Percentiles rank a stretch among this genome's conserved stretches.
Evolutionary conservation across 1,140 invertebrate species (phyloP).

Genomic region (Lepidurus arcticus): DNA sequence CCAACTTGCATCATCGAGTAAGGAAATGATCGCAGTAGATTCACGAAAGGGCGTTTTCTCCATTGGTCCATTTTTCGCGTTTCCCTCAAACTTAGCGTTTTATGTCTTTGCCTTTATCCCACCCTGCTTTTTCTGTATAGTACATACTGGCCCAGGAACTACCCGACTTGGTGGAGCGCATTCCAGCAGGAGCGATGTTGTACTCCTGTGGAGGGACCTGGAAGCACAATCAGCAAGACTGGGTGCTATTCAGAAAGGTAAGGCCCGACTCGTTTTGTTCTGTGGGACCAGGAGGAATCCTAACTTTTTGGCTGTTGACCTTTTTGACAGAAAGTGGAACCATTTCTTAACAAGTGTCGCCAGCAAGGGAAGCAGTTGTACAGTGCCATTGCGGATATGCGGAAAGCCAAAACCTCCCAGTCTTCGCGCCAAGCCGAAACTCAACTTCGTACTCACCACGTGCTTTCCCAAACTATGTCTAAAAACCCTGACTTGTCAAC

Average conservation of each 20-base stretch:
- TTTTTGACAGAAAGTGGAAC: conserved; percentile 30
- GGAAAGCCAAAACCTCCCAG: conserved; percentile 25
- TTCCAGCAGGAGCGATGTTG: conserved; percentile 25
- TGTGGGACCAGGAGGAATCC: neutral
- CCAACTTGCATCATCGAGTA: conserved; percentile 12
- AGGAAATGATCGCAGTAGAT: neutral
- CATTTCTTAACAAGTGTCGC: conserved; percentile 31
- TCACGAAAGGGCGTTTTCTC: neutral
- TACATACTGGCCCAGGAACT: neutral
- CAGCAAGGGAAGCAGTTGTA: conserved; percentile 28
- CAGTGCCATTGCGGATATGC: conserved; percentile 28
- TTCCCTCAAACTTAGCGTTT: neutral
- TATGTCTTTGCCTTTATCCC: neutral
- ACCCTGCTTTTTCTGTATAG: neutral
- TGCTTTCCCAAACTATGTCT: neutral
- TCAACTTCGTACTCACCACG: conserved; percentile 16
- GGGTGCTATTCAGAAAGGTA: conserved; percentile 34
- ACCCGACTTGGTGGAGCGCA: conserved; percentile 25
- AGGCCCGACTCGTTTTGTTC: neutral
- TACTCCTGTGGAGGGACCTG: conserved; percentile 29
- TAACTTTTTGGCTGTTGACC: neutral
- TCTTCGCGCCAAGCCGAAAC: neutral
- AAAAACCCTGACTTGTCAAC: conserved; percentile 23
- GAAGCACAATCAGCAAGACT: conserved; percentile 33
- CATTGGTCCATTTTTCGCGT: neutral